These are phyloP conservation scores for Apis mellifera DNA, from an alignment of 1,140 invertebrate species.

Conservation along the genomic window DNA sequence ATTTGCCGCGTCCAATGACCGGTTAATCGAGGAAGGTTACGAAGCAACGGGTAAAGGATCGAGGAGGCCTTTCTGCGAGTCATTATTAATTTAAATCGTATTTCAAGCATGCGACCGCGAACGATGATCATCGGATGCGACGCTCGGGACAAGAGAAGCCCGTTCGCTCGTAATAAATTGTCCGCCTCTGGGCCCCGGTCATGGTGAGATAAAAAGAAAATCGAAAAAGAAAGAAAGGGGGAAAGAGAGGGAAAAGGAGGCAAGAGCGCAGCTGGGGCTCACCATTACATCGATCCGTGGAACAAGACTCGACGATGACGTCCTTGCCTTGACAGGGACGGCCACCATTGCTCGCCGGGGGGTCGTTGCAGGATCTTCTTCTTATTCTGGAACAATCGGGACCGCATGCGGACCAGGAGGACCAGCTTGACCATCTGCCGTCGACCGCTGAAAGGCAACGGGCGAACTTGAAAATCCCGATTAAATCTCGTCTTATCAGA, in stretches of 20 bases:
- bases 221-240: not conserved
- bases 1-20: constrained; percentile 3
- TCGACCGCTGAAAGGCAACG: constrained; percentile 75
- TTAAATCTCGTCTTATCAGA: constrained; percentile 62
- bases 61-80: constrained; percentile 23
- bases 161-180: constrained; percentile 60
- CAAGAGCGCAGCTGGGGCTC: constrained; percentile 55
- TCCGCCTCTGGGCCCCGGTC: constrained; percentile 28
- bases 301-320: constrained; percentile 82
- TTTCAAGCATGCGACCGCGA: constrained; percentile 5
- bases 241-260: constrained; percentile 3
- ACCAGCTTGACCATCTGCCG: constrained; percentile 92
- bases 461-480: constrained; percentile 58
- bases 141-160: constrained; percentile 11
- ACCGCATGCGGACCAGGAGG: constrained; percentile 93
- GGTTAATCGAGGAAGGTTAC: constrained; percentile 40
- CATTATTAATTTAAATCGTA: constrained; percentile 48
- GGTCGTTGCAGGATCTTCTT: constrained; percentile 89
- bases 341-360: constrained; percentile 84
- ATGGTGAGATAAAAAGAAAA: not conserved
- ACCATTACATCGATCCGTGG: constrained; percentile 81
- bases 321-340: constrained; percentile 87
- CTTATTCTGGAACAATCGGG: constrained; percentile 91
- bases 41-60: not conserved
- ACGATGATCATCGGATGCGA: constrained; percentile 23